A percentile compares a stretch with the other conserved stretches of the same genome.
These are phyloP conservation scores for Nymphalis polychloros DNA, from an alignment of 2,888 invertebrate genomes.

Conservation along the genomic window DNA sequence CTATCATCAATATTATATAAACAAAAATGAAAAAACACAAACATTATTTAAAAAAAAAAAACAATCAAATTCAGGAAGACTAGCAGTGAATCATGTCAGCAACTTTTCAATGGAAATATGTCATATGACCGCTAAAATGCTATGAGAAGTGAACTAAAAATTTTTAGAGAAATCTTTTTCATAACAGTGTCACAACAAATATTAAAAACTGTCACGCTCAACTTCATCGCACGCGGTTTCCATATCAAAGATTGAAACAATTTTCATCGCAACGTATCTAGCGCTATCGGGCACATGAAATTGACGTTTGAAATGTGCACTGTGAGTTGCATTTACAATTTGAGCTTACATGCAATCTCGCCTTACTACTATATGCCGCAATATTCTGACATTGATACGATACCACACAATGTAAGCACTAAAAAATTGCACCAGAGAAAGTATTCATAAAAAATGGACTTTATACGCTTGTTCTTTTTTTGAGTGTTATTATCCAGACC, in stretches of 20 bases:
- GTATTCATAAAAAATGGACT: too few relatives aligned
- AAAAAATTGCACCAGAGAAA: neutral
- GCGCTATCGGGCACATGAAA: slow-evolving; percentile 33
- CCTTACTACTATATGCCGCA: neutral
- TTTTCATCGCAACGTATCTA: slow-evolving; percentile 25
- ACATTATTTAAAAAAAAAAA: too few relatives aligned
- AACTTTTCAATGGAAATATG: too few relatives aligned
- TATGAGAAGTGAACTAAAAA: too few relatives aligned
- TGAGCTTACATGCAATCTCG: slow-evolving; percentile 14
- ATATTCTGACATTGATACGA: slow-evolving; percentile 3
- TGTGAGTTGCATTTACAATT: slow-evolving; percentile 33
- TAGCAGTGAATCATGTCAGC: too few relatives aligned
- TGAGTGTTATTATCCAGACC: too few relatives aligned
- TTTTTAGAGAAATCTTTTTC: too few relatives aligned
- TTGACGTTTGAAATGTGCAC: slow-evolving; percentile 42
- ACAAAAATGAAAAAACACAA: too few relatives aligned
- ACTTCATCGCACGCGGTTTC: neutral
- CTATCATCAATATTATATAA: too few relatives aligned
- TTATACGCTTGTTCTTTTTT: too few relatives aligned
- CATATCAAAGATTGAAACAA: slow-evolving; percentile 34
- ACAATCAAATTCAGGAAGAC: too few relatives aligned
- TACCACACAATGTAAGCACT: neutral
- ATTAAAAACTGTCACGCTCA: slow-evolving; percentile 16
- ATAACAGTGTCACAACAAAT: neutral
- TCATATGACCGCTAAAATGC: too few relatives aligned